Evolutionary conservation across 2,797 vertebrate species (phyloP).

Genomic region (Picus viridis): DNA sequence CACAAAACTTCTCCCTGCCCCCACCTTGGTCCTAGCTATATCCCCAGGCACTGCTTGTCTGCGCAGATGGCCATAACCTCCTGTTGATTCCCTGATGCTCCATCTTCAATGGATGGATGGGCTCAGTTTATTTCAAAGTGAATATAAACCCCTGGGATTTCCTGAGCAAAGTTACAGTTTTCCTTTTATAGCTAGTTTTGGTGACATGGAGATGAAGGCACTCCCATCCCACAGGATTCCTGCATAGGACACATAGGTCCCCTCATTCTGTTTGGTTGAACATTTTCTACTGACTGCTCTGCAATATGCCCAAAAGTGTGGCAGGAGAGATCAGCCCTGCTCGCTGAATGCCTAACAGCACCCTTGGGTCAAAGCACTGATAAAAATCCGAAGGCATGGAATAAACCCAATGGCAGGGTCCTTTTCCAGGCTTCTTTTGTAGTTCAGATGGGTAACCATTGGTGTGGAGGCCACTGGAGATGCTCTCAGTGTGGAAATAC

Average conservation of each 20-base stretch:
- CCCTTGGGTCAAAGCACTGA: neutral
- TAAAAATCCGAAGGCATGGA: neutral
- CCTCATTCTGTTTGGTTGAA: accelerated
- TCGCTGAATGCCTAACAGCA: accelerated
- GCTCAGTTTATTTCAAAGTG: neutral
- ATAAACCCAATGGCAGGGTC: neutral
- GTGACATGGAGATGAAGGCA: neutral
- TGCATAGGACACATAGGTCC: neutral
- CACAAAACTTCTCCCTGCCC: neutral
- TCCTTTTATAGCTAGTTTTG: neutral
- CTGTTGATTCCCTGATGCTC: neutral
- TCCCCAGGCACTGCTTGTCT: neutral
- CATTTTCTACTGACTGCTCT: neutral
- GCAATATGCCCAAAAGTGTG: neutral
- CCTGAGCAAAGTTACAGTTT: neutral
- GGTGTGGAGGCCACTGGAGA: neutral
- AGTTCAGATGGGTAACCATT: neutral
- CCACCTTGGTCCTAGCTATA: neutral
- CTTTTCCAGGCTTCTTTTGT: neutral
- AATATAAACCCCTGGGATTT: neutral
- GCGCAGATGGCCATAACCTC: slow-evolving; percentile 7
- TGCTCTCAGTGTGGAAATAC: neutral
- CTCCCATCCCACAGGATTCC: neutral
- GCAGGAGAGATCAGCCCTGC: neutral
- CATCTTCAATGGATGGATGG: neutral